Conservation (phyloP, 2,113 vertebrate genomes). For the Apeltes quadracus region DNA sequence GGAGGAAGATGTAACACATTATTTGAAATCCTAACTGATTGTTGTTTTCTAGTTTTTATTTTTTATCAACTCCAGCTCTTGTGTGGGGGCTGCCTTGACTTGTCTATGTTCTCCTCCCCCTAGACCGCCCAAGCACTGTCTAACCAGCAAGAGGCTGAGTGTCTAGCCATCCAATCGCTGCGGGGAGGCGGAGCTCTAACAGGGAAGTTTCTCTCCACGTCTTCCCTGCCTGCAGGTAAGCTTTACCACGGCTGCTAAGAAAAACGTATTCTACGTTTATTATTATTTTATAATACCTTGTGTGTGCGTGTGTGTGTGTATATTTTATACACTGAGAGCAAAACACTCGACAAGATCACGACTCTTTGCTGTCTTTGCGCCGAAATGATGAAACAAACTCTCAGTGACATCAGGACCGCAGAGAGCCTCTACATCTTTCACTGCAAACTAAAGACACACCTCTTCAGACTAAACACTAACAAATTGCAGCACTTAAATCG, state of each 20-base stretch:
- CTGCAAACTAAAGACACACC: too few relatives aligned
- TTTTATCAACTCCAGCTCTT: neutral
- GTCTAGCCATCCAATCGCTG: conserved; percentile 85
- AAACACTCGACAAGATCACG: too few relatives aligned
- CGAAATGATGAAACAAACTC: too few relatives aligned
- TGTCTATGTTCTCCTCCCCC: neutral
- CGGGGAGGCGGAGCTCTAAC: conserved; percentile 86
- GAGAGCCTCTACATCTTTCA: too few relatives aligned
- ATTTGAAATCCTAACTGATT: neutral
- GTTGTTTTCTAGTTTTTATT: neutral
- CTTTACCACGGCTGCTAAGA: conserved; percentile 48
- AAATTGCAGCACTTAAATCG: too few relatives aligned
- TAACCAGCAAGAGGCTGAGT: conserved; percentile 89
- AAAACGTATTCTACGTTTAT: neutral
- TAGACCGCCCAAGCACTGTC: conserved; percentile 89
- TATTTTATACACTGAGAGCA: neutral
- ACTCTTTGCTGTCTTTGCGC: too few relatives aligned
- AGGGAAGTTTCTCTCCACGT: conserved; percentile 91
- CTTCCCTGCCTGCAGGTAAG: conserved; percentile 87
- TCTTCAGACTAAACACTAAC: too few relatives aligned
- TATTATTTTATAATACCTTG: neutral
- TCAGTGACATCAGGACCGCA: too few relatives aligned
- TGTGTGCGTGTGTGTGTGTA: neutral
- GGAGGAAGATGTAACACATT: neutral
- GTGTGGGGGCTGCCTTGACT: neutral